Evolutionary conservation across 2,113 vertebrate genomes (phyloP).

Genomic region (Athene cunicularia): DNA sequence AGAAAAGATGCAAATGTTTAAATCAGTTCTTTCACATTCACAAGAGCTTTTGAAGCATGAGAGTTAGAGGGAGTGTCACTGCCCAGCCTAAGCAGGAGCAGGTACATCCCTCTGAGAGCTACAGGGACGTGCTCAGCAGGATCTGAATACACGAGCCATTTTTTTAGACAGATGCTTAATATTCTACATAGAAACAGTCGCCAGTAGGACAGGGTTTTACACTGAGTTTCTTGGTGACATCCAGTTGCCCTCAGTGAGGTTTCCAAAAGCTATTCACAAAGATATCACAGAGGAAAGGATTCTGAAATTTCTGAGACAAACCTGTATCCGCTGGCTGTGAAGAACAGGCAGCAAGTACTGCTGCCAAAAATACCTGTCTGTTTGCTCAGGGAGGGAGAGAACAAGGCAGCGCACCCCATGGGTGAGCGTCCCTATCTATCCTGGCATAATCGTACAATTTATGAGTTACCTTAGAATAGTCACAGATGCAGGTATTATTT

Average conservation of each 20-base stretch:
- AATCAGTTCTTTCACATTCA: background rate
- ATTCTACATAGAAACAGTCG: background rate
- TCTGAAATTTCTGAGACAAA: background rate
- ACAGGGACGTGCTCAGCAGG: background rate
- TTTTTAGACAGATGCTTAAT: background rate
- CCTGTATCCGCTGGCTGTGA: background rate
- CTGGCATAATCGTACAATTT: fast-evolving
- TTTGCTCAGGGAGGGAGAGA: background rate
- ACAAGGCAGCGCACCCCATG: fast-evolving
- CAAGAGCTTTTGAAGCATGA: background rate
- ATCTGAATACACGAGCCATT: fast-evolving
- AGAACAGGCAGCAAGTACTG: background rate
- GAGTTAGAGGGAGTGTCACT: background rate
- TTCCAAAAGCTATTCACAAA: background rate
- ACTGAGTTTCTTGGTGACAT: background rate
- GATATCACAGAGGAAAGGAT: background rate
- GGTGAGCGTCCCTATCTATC: fast-evolving
- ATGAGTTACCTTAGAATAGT: background rate
- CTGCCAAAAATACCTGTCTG: background rate
- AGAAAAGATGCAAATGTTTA: background rate
- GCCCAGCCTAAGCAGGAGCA: background rate
- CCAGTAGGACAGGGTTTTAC: background rate
- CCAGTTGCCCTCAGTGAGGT: background rate
- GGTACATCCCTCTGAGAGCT: background rate
- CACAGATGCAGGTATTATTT: background rate